Evolutionary conservation across 2,797 vertebrate species (phyloP), one percentile per base, ranked within the genome.

Genomic region (Enteromius radiatus): DNA sequence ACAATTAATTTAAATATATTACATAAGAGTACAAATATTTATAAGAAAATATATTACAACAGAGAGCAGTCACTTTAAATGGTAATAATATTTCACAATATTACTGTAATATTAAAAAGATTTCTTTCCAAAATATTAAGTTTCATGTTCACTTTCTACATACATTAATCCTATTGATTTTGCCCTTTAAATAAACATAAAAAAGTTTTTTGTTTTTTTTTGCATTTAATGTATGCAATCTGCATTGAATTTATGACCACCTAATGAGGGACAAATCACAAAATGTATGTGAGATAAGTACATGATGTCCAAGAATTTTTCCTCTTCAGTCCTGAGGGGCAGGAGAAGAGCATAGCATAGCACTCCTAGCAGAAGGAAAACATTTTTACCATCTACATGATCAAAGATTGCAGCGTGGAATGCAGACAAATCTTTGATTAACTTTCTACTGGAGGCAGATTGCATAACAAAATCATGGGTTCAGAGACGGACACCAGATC

Each of bases 381-480:
- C 17, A 11, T 54, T 33, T 21, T 64, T n/a, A 65, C 6, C 70
- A 65, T 23, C n/a, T 52, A 52, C 49, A 41, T 54, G 80, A 41
- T 75, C 23, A 65, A 65, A 74, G 59, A 54, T 11, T 31, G 6
- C 21, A 54, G 80, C 3, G 70, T 4, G 23, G 31, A 65, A 26
- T 73, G 31, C 45, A 54, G 45, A 52, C 31, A 52, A 75, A 65
- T 64, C 59, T 81, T 52, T 64, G 43, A 81, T 41, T 41, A 65
- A 41, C 70, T 70, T 69, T 61, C 28, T 26, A 31, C 45, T 78
- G 14, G 56, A 49, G 43, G 56, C 14, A 81, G 70, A 81, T 81
- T 75, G 28, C 59, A 65, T 75, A 52, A 74, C 15, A 49, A 81
- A 65, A 75, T 28, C 70, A 81, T 28, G 59, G 59, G 54, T 80